Conservation (phyloP, 1,140 invertebrate species). For the Brachionus sp. region DNA sequence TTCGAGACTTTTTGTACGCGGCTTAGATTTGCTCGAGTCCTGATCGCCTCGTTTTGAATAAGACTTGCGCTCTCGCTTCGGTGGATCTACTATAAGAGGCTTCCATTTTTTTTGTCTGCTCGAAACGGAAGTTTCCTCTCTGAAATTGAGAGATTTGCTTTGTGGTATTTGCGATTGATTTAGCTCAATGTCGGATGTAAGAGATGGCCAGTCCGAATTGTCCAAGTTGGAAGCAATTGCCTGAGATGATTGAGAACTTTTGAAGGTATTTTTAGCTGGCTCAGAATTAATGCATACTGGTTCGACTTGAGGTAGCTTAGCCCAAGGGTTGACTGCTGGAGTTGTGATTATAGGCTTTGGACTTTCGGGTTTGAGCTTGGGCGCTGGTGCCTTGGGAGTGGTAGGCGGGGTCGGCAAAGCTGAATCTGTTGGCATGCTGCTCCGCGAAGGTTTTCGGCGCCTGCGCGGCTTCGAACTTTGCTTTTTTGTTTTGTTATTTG, state of each 20-base stretch:
- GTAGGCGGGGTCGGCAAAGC: not conserved
- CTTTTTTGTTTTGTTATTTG: not conserved
- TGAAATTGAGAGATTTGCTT: conserved; percentile 16
- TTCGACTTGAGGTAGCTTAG: conserved; percentile 10
- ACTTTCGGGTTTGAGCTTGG: not conserved
- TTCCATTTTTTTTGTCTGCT: conserved; percentile 20
- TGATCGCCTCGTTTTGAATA: not conserved
- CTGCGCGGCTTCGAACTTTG: not conserved
- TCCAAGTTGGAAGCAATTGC: not conserved
- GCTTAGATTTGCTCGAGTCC: not conserved
- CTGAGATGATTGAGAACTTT: conserved; percentile 2
- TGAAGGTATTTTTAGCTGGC: not conserved
- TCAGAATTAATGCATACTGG: not conserved
- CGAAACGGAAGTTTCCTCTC: not conserved
- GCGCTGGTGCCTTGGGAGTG: not conserved
- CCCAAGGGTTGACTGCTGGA: not conserved
- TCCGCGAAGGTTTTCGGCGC: not conserved
- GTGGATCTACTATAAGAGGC: not conserved
- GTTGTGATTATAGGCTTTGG: not conserved
- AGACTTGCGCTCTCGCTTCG: not conserved
- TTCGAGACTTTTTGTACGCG: conserved; percentile 3
- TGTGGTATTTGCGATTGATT: conserved; percentile 4
- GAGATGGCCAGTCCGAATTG: conserved; percentile 22
- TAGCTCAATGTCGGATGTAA: not conserved
- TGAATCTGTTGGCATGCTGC: not conserved